Conservation (phyloP, 2,113 vertebrate species). For the Python bivittatus region DNA sequence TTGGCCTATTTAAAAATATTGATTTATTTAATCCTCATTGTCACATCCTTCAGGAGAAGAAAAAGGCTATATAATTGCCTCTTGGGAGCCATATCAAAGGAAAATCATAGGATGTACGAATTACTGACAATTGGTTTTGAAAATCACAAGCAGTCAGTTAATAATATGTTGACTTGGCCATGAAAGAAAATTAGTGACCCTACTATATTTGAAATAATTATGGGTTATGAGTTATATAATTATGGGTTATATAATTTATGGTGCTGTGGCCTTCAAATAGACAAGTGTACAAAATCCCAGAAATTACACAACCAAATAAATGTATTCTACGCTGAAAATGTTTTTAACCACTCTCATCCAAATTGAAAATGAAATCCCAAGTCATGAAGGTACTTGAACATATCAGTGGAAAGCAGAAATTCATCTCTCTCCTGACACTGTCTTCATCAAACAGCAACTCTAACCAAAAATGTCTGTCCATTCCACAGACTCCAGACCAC, state of each 20-base stretch:
- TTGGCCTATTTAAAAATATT: background rate
- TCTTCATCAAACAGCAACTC: background rate
- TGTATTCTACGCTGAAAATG: background rate
- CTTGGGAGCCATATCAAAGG: background rate
- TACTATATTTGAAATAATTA: background rate
- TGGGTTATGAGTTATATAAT: background rate
- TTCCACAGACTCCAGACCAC: background rate
- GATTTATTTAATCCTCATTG: background rate
- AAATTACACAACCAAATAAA: background rate
- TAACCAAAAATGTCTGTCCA: background rate
- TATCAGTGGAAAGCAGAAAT: background rate
- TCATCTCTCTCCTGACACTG: background rate
- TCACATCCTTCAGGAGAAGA: background rate
- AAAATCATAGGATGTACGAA: background rate
- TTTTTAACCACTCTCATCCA: background rate
- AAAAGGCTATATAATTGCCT: background rate
- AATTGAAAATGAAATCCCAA: background rate
- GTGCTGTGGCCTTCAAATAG: background rate
- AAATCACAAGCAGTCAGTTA: background rate
- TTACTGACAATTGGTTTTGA: conserved; percentile 10
- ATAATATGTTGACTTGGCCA: background rate
- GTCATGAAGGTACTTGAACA: background rate
- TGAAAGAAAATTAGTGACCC: background rate
- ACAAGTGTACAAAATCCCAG: background rate
- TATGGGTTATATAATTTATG: background rate